Evolutionary conservation across 2,113 vertebrate species (phyloP), one percentile per base, ranked within the genome.

Genomic region (Amazona vittata): DNA sequence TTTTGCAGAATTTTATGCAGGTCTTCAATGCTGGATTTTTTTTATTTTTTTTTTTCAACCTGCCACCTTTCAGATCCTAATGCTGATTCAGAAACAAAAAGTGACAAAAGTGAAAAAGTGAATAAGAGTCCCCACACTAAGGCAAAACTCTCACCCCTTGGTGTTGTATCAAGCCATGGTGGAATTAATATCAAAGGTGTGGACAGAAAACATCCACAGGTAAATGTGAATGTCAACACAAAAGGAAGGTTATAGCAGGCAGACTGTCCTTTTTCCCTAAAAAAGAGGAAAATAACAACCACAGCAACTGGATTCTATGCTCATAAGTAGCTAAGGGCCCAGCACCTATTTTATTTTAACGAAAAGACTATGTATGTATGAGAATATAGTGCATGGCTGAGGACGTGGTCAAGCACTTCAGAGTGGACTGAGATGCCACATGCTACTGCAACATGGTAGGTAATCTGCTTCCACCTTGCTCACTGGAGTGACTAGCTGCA

Each of bases 41-140:
- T 19, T 11, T 1, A 5, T 1, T 17, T 1, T 5, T 1, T 17
- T 20, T 25, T 52, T 82, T 25, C 33, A 49, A 8, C 39, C 41
- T 15, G 7, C 3, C 5, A 24, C 15, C 19, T 85, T 76, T 81
- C 4, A 11, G 44, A 26, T 86, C 25, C 12, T 67, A 39, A 50
- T 26, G 24, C 7, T 20, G 6, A 44, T 77, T 87, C 21, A 67
- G 52, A 90, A 87, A 31, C 5, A 53, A 63, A 64, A 68, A n/a
- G 2, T 25, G 11, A 6, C 57, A 47, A 47, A 39, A 33, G 37
- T 4, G 14, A 28, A 37, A 20, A 19, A 46, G 3, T 15, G 8
- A 44, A 46, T 29, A 18, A 59, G 33, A 57, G 7, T 25, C 26
- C 37, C 7, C 20, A 24, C 8, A 35, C 4, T 60, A 24, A 26